Evolutionary conservation across 2,113 vertebrate genomes (phyloP), one percentile per base, ranked within the genome.

Genomic region (Orientallactaga bullata): DNA sequence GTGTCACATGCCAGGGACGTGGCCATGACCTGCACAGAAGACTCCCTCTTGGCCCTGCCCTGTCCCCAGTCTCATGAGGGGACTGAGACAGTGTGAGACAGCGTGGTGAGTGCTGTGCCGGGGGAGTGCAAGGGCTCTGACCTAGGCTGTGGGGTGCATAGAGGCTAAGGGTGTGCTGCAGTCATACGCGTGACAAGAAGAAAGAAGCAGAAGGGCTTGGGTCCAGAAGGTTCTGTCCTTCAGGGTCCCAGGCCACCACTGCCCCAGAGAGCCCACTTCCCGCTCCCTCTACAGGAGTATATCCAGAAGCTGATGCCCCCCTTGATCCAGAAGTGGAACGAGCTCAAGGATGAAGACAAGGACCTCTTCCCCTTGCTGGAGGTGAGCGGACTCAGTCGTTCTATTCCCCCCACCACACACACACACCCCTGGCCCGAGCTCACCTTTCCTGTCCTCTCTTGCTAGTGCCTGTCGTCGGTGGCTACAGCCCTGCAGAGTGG

Each of bases 221-320:
- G 28, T 65, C 35, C 12, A 7, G 7, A 26, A 21, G 18, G 7
- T 7, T 32, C 82, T 47, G 32, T 2, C 35, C 10, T 76, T 92
- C 10, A 47, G 80, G 63, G 47, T 72, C n/a, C 28, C 39, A 58
- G 0, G 2, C 24, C 35, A 47, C 32, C 26, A 21, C 1, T 0
- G 8, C 8, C 30, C 32, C 32, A 55, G 80, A 35, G 71, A 30
- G 37, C 35, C 17, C 76, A 66, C 71, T 61, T 73, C 77, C 15
- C 51, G 12, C 61, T 51, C 1, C 77, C 9, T 71, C 47, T 83
- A 12, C 74, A 99, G 99, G 99, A 99, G 89, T 99, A 99, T 94
- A 99, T 99, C 47, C 98, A 99, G 97, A 99, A 99, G 95, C 98
- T 99, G 96, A 99, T 99, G 99, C 99, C 99, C 5, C 99, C 99